These are phyloP conservation scores for Palythoa grandiflora DNA, from an alignment of 92 coral and sea anemone genomes.

Conservation along the genomic window DNA sequence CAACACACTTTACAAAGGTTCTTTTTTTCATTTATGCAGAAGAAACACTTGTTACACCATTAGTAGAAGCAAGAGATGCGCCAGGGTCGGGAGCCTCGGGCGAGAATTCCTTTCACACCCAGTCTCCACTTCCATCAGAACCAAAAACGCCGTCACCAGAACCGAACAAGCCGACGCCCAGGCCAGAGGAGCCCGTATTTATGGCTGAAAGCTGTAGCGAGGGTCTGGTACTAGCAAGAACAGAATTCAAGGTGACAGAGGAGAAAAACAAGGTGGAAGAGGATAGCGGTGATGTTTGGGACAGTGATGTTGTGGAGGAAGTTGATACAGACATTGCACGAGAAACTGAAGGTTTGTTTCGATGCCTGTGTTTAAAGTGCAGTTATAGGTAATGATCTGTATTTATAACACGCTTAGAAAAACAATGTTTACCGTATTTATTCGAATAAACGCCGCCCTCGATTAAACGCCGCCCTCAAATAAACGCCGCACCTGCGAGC, in stretches of 20 bases:
- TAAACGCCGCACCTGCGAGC: no score
- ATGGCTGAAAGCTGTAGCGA: constrained; percentile 48
- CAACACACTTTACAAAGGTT: neutral
- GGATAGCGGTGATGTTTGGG: constrained; percentile 70
- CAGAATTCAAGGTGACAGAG: constrained; percentile 55
- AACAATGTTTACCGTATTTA: no score
- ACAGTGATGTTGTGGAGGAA: constrained; percentile 63
- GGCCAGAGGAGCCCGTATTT: constrained; percentile 25
- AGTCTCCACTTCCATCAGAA: constrained; percentile 19
- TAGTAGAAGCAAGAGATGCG: neutral
- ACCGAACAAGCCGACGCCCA: neutral
- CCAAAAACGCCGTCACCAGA: neutral
- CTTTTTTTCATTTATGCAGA: neutral
- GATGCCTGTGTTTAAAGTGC: neutral
- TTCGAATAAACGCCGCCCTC: no score
- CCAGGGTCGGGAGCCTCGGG: constrained; percentile 17
- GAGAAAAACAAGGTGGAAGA: constrained; percentile 53
- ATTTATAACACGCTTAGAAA: no score
- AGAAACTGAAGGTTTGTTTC: constrained; percentile 60
- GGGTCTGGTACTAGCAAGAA: constrained; percentile 60
- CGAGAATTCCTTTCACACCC: neutral
- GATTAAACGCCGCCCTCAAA: no score
- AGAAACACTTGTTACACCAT: constrained; percentile 31
- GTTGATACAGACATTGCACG: constrained; percentile 64
- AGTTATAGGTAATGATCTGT: neutral